A percentile compares a stretch with the other conserved stretches of the same genome.
phyloP scores from a whole-genome alignment of 2,888 invertebrate genomes.

The Ypsolopha scabrella region DNA sequence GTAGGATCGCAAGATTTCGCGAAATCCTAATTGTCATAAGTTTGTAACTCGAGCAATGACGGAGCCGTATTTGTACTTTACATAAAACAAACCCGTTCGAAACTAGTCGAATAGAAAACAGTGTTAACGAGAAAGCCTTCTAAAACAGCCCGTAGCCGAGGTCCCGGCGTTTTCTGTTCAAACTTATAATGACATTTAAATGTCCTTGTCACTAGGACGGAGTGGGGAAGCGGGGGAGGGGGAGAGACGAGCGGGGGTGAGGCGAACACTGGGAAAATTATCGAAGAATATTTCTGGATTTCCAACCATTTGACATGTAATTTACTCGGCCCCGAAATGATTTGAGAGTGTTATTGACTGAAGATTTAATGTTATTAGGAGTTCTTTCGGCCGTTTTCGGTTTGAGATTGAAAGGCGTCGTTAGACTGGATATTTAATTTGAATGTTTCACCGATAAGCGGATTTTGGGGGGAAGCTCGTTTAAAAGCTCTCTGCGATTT shows the following conservation, averaged over 20 bases:
- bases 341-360: conserved; percentile 51
- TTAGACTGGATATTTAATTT: conserved; percentile 32
- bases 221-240: conserved; percentile 13
- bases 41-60: too few species aligned
- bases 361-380: conserved; percentile 45
- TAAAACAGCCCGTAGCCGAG: background rate
- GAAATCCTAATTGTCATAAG: too few species aligned
- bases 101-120: too few species aligned
- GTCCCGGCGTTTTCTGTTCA: conserved; percentile 31
- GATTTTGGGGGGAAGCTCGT: conserved; percentile 16
- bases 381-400: conserved; percentile 21
- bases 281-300: conserved; percentile 56
- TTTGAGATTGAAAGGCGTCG: background rate
- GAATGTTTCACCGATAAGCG: conserved; percentile 37
- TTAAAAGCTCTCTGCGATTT: too few species aligned
- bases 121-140: background rate
- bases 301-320: conserved; percentile 58
- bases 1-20: too few species aligned
- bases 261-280: conserved; percentile 20
- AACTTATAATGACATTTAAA: conserved; percentile 68
- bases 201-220: conserved; percentile 44
- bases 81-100: too few species aligned
- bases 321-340: conserved; percentile 42
- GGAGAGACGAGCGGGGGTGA: conserved; percentile 7
- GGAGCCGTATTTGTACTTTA: too few species aligned